Percentiles rank a stretch among this genome's conserved stretches.
phyloP scores from a whole-genome alignment of 2,797 vertebrate genomes.

The Premnoplex brunnescens region DNA sequence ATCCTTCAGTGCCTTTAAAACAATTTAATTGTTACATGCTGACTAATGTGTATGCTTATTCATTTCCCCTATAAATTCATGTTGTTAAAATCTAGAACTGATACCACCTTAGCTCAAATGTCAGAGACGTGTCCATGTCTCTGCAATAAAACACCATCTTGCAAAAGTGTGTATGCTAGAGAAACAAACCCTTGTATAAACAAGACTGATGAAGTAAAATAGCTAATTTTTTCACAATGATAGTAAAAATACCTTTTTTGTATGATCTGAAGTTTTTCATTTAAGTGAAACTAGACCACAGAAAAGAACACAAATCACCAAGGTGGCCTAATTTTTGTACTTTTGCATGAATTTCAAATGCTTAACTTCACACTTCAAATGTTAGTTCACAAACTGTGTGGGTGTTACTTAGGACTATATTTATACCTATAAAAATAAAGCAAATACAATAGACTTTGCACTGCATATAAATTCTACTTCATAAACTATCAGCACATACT shows the following conservation, averaged over 20 bases:
- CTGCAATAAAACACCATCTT: not conserved
- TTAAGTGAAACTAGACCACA: not conserved
- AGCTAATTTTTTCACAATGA: not conserved
- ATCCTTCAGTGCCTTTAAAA: not conserved
- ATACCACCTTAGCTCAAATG: not conserved
- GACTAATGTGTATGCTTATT: not conserved
- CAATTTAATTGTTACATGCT: not conserved
- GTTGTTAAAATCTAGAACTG: not conserved
- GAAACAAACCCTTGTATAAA: not conserved
- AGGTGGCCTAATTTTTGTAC: not conserved
- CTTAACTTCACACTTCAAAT: not conserved
- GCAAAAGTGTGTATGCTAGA: not conserved
- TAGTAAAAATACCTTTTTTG: not conserved
- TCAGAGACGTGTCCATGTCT: not conserved
- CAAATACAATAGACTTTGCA: not conserved
- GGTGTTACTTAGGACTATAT: not conserved
- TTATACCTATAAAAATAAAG: not conserved
- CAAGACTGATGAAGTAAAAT: not conserved
- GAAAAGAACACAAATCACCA: not conserved
- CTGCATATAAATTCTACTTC: not conserved
- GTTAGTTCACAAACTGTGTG: not conserved
- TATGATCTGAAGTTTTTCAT: not conserved
- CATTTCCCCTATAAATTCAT: not conserved
- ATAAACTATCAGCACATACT: not conserved
- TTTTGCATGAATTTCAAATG: not conserved